Evolutionary conservation across 2,888 invertebrate species (phyloP), one percentile per base, ranked within the genome.

Genomic region (Phanerotoma sp.): DNA sequence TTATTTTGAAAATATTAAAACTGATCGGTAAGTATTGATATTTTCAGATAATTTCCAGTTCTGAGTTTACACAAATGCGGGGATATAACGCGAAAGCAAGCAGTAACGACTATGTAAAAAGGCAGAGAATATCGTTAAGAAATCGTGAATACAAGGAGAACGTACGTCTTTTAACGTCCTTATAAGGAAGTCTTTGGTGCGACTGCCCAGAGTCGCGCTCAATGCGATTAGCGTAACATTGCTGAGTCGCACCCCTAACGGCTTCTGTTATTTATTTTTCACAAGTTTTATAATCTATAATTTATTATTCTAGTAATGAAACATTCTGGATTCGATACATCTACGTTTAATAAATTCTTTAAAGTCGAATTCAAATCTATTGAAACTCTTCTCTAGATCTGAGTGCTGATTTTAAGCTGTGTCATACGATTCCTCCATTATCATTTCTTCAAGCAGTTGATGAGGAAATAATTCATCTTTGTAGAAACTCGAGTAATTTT

Each of bases 261-360:
- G 11, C 10, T 30, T 30, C 4, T 30, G 11, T 30, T 11, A 30
- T 41, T 30, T 28, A 35, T 57, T 38, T 18, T 35, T 35, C 9
- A 54, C 2, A 9, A 54, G 18, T 16, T 51, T 35, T 18, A 52
- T 53, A 46, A 58, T 54, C 37, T 16, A 22, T 9, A 50, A 22
- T 46, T 47, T 33, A 53, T 52, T 53, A 32, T 44, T 45, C 51
- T 51, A 51, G 28, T 51, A 56, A 15, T 49, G 41, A 48, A 51
- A 56, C 28, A 45, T 33, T 51, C 33, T 28, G 18, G 48, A 51
- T 44, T 51, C 54, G 11, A 30, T 38, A 20, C 54, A 32, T 45
- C 45, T 51, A 15, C 11, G 6, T 21, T 20, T 1, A 1, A 54
- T 18, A 41, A 44, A 54, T 30, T 28, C 33, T 40, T 54, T 28